These are phyloP conservation scores for Trichechus manatus DNA, from an alignment of 2,113 vertebrate genomes.

Conservation along the genomic window DNA sequence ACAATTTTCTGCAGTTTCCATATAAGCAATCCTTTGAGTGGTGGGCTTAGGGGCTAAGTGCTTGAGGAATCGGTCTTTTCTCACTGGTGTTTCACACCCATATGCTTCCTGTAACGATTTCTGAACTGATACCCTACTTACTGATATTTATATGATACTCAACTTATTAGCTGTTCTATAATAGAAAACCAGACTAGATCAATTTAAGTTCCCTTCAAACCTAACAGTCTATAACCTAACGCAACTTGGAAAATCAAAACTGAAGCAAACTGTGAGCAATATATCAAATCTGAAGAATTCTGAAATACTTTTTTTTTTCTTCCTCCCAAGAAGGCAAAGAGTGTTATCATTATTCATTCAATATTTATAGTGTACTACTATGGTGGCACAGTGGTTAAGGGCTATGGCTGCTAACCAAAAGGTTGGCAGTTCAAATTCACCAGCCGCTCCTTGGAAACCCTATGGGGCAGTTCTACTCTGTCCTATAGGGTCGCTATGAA, in stretches of 20 bases:
- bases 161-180: not conserved
- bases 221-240: not conserved
- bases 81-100: not conserved
- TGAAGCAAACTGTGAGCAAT: not conserved
- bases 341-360: slow-evolving; percentile 39
- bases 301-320: not conserved
- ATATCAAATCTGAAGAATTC: not conserved
- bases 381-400: too few species aligned
- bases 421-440: too few species aligned
- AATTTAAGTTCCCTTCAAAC: not conserved
- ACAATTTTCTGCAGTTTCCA: slow-evolving; percentile 78
- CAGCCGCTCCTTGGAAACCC: too few species aligned
- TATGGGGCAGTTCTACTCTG: too few species aligned
- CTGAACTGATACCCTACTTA: slow-evolving; percentile 20
- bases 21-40: slow-evolving; percentile 78
- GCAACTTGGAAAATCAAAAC: slow-evolving; percentile 41
- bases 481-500: too few species aligned
- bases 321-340: not conserved
- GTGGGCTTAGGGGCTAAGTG: slow-evolving; percentile 19
- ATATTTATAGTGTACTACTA: not conserved
- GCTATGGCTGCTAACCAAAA: too few species aligned
- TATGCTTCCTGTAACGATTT: not conserved
- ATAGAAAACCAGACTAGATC: not conserved
- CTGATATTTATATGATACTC: not conserved
- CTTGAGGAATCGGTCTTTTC: not conserved